Evolutionary conservation across 2,888 invertebrate genomes (phyloP), one percentile per base, ranked within the genome.

Genomic region (Acrobasis suavella): DNA sequence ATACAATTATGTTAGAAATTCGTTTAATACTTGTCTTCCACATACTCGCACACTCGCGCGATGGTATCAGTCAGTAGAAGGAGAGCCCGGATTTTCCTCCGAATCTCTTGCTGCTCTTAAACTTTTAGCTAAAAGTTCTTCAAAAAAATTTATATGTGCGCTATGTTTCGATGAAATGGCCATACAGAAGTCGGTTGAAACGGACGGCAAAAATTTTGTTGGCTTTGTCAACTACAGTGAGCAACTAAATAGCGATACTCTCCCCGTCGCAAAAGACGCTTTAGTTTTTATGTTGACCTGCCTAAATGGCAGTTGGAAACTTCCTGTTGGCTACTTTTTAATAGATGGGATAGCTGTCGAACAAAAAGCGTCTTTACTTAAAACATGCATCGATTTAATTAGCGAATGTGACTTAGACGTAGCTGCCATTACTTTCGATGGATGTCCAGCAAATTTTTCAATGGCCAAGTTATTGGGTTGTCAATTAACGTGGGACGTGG

Each of bases 1-100:
- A 6, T 71, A 71, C 39, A 62, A 63, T 65, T 69, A 60, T 60
- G 67, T 69, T 6, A 60, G 71, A 37, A 49, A 68, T 58, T 15
- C 50, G 15, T 71, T 71, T 50, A 62, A 67, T n/a, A 68, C 68
- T 12, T 68, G 68, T 61, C 58, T 69, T 6, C 69, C 69, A 12
- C 68, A 69, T 49, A 37, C 68, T 15, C 64, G 63, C 15, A 71
- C 69, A 42, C 46, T 71, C 8, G 58, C 64, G 14, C 60, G 65
- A 12, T 69, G 71, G 71, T 70, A 70, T 56, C 37, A 61, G 55
- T 58, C 58, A 15, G 60, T 70, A 32, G 66, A 69, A 7, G 67
- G 65, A 16, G 58, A 66, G 58, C 64, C 66, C 0, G 67, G 68
- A 2, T 67, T 69, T 63, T 64, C 64, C 5, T 12, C 58, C 9